Evolutionary conservation across 2,888 invertebrate genomes (phyloP), one percentile per base, ranked within the genome.

Genomic region (Chalcis sispes): DNA sequence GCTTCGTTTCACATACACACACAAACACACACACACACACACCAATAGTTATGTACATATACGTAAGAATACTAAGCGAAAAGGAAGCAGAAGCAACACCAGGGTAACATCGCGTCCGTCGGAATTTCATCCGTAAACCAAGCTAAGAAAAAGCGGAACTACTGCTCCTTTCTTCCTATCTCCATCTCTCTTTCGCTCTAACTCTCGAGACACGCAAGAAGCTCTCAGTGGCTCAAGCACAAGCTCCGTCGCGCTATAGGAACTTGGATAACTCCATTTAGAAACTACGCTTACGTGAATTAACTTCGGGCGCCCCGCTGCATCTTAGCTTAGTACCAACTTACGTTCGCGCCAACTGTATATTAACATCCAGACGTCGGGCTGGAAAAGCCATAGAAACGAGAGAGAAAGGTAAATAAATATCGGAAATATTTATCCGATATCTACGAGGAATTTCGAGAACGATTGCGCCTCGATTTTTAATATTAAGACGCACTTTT

Each of bases 231-330:
- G 70, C 70, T 70, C 70, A 61, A 70, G 50, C 42, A 10, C 7
- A 23, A 15, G 18, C 59, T 18, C 18, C 23, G 32, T 5, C 29
- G 56, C 15, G 25, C 15, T 25, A 27, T 32, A 48, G 10, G 73
- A 74, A 75, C 70, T 75, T 75, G 2, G 64, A 59, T 75, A 75
- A 75, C 70, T 75, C 75, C 75, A 75, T 75, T 75, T 70, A 64
- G 70, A 61, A 75, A 75, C 75, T 75, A 69, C 75, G 75, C 70
- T 75, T 75, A 70, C 75, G 70, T 75, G n/a, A n/a, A 75, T 75
- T 75, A 75, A 75, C 75, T 75, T 70, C n/a, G 58, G 69, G 32
- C 73, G 73, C 29, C 54, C 54, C 5, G 10, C 8, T 13, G 20
- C 23, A 10, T 10, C 56, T n/a, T 15, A 3, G 15, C 4, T 4